A percentile compares a stretch with the other conserved stretches of the same genome.
Conservation (phyloP, 2,888 invertebrate genomes). For the Andrena flavipes region DNA sequence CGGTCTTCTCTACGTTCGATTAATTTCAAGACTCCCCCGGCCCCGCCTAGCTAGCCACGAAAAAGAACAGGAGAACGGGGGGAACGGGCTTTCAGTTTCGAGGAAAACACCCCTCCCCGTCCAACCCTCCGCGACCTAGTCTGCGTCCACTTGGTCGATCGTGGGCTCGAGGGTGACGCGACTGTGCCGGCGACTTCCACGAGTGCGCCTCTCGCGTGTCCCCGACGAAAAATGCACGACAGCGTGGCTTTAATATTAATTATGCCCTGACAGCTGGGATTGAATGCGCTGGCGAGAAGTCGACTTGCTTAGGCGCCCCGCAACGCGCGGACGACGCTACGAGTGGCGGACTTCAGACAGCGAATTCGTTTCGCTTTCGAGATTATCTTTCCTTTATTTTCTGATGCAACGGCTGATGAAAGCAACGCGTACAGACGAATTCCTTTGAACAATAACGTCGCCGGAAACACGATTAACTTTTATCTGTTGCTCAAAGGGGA, state of each 20-base stretch:
- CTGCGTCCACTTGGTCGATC: conserved; percentile 22
- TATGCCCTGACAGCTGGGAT: not conserved
- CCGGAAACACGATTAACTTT: not conserved
- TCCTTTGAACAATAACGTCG: not conserved
- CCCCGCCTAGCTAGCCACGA: not conserved
- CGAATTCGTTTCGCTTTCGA: too few species aligned
- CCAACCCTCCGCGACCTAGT: conserved; percentile 26
- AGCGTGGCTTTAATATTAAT: conserved; percentile 18
- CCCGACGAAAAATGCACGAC: not conserved
- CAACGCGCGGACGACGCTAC: too few species aligned
- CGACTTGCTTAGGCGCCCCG: not conserved
- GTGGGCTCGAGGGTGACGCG: not conserved
- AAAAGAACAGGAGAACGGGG: not conserved
- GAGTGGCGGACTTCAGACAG: too few species aligned
- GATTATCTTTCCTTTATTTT: not conserved
- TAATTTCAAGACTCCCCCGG: conserved; percentile 12
- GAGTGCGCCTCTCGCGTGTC: not conserved
- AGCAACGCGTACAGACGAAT: not conserved
- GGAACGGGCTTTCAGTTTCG: conserved; percentile 1
- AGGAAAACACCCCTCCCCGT: conserved; percentile 13
- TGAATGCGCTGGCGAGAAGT: not conserved
- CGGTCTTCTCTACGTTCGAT: too few species aligned
- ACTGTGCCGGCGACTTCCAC: conserved; percentile 7
- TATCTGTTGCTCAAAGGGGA: not conserved
- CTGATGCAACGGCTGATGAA: not conserved